These are phyloP conservation scores for Cherax destructor DNA, from an alignment of 1,140 invertebrate genomes.

Conservation along the genomic window DNA sequence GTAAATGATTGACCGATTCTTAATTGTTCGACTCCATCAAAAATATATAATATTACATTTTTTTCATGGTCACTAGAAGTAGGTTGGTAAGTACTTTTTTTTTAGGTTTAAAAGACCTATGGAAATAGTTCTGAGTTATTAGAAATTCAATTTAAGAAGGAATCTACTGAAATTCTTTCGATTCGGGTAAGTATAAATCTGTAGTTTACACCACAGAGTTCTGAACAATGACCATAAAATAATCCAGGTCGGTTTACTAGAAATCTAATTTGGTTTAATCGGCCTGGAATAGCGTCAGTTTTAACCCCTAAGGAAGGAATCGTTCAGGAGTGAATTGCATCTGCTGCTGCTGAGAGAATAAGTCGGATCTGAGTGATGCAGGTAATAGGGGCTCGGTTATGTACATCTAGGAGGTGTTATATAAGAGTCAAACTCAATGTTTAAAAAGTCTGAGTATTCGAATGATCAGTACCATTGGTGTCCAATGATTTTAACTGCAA, in stretches of 20 bases:
- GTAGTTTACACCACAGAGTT: constrained; percentile 87
- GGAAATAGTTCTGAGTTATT: too few relatives aligned
- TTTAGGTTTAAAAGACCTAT: too few relatives aligned
- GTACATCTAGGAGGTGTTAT: constrained; percentile 11
- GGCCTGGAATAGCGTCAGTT: constrained; percentile 81
- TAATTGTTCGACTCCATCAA: too few relatives aligned
- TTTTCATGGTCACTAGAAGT: too few relatives aligned
- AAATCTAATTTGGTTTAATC: constrained; percentile 81
- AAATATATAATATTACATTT: too few relatives aligned
- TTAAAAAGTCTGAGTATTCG: constrained; percentile 25
- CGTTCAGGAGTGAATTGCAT: constrained; percentile 84
- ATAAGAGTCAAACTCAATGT: constrained; percentile 36
- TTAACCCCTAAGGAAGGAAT: constrained; percentile 81
- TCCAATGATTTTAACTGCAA: constrained; percentile 80
- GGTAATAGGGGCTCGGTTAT: constrained; percentile 2
- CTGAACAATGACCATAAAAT: constrained; percentile 85
- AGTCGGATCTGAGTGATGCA: constrained; percentile 43
- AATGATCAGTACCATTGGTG: constrained; percentile 82
- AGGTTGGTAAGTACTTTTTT: too few relatives aligned
- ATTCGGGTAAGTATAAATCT: constrained; percentile 85
- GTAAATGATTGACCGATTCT: too few relatives aligned
- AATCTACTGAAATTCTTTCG: constrained; percentile 41
- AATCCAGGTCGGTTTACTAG: constrained; percentile 79
- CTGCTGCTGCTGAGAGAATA: constrained; percentile 70
- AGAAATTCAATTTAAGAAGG: background rate